Percentiles rank a stretch among this genome's conserved stretches.
Conservation (phyloP, 2,888 invertebrate species). For the Leptinotarsa tumamoca region DNA sequence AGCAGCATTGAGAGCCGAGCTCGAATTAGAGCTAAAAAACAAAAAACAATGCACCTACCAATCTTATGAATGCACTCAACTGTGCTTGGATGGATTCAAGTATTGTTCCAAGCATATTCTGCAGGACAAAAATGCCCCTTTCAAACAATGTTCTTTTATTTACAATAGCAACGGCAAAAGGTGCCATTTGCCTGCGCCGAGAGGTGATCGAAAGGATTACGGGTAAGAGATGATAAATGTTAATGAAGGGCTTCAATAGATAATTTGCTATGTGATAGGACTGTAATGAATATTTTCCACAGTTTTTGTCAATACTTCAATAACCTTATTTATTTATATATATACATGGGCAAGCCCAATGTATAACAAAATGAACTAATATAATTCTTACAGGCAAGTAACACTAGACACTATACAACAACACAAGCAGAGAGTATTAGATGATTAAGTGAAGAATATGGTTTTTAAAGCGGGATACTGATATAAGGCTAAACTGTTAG, state of each 20-base stretch:
- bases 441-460: too few species aligned
- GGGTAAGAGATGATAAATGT: constrained; percentile 64
- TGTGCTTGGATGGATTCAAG: constrained; percentile 77
- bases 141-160: constrained; percentile 81
- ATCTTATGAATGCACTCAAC: constrained; percentile 76
- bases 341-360: too few species aligned
- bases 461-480: too few species aligned
- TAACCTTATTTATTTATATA: too few species aligned
- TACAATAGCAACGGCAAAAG: constrained; percentile 77
- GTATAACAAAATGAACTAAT: too few species aligned
- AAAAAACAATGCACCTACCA: constrained; percentile 74
- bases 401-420: too few species aligned
- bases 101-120: constrained; percentile 88
- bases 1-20: constrained; percentile 65
- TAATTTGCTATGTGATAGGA: too few species aligned
- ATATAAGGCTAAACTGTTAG: too few species aligned
- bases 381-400: too few species aligned
- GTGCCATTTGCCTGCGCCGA: constrained; percentile 83
- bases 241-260: not conserved
- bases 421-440: too few species aligned
- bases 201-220: constrained; percentile 77
- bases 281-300: too few species aligned
- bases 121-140: constrained; percentile 86
- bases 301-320: too few species aligned
- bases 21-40: constrained; percentile 74